Percentiles rank a stretch among this genome's conserved stretches.
phyloP scores from a whole-genome alignment of 2,797 vertebrate species.

The Platalea minor region DNA sequence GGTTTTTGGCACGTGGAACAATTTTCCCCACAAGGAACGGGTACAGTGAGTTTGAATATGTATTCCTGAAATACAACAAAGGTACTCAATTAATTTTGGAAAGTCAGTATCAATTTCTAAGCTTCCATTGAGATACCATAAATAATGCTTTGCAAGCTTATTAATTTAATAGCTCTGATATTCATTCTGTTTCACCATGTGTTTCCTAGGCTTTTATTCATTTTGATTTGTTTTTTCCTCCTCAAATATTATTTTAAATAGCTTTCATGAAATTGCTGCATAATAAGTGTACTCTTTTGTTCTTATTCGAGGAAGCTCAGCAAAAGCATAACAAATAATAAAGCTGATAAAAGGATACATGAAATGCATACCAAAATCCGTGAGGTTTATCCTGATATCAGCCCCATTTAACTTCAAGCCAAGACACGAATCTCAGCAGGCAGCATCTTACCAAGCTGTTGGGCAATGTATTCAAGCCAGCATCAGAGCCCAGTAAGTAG shows the following conservation, averaged over 20 bases:
- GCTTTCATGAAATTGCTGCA: slow-evolving; percentile 36
- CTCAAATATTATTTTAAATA: slow-evolving; percentile 59
- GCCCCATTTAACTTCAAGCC: neutral
- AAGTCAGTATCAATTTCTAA: slow-evolving; percentile 46
- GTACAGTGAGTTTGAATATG: neutral
- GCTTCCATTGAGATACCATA: slow-evolving; percentile 33
- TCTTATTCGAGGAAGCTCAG: slow-evolving; percentile 29
- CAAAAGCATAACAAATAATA: slow-evolving; percentile 52
- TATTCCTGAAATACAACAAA: slow-evolving; percentile 40
- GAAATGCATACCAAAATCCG: slow-evolving; percentile 11
- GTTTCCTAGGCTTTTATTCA: slow-evolving; percentile 51
- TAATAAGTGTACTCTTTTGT: slow-evolving; percentile 22
- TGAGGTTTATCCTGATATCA: neutral
- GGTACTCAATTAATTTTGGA: slow-evolving; percentile 30
- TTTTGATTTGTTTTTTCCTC: slow-evolving; percentile 63
- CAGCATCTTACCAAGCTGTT: neutral
- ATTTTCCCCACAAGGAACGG: neutral
- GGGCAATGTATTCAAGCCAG: neutral
- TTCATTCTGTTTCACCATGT: slow-evolving; percentile 40
- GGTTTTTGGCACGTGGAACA: neutral
- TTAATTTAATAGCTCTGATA: slow-evolving; percentile 62
- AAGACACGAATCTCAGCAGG: neutral
- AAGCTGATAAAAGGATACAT: slow-evolving; percentile 39
- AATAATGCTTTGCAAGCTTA: slow-evolving; percentile 39
- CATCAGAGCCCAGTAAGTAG: neutral